Conservation (phyloP, 1,140 invertebrate species). For the Oreohelix idahoensis region DNA sequence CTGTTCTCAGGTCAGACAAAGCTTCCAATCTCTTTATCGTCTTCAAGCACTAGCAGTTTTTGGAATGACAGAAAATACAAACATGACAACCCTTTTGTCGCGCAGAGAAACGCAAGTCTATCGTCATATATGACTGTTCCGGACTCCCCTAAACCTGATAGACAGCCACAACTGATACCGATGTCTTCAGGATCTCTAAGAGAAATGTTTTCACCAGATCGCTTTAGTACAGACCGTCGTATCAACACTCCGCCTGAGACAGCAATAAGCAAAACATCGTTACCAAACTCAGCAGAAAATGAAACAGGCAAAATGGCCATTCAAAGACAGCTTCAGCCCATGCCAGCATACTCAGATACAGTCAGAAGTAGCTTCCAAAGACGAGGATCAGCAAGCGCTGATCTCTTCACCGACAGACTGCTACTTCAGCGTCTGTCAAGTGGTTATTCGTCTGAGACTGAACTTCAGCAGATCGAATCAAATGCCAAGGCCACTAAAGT, state of each 20-base stretch:
- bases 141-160: neutral
- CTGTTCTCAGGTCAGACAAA: constrained; percentile 29
- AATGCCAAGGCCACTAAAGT: constrained; percentile 7
- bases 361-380: neutral
- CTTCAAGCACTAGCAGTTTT: neutral
- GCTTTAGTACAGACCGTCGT: neutral
- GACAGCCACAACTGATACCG: neutral
- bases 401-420: neutral
- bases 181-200: neutral
- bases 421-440: constrained; percentile 23
- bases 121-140: neutral
- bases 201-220: neutral
- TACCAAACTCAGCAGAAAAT: neutral
- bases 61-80: neutral
- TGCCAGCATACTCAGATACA: neutral
- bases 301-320: neutral
- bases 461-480: constrained; percentile 32
- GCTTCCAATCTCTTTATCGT: neutral
- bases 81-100: neutral
- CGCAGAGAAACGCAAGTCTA: neutral
- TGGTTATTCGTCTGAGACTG: constrained; percentile 34
- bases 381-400: neutral
- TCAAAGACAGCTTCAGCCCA: neutral
- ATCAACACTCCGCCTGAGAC: neutral
- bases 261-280: neutral